Conservation (phyloP, 2,797 vertebrate species). For the Eulemur rubriventer region DNA sequence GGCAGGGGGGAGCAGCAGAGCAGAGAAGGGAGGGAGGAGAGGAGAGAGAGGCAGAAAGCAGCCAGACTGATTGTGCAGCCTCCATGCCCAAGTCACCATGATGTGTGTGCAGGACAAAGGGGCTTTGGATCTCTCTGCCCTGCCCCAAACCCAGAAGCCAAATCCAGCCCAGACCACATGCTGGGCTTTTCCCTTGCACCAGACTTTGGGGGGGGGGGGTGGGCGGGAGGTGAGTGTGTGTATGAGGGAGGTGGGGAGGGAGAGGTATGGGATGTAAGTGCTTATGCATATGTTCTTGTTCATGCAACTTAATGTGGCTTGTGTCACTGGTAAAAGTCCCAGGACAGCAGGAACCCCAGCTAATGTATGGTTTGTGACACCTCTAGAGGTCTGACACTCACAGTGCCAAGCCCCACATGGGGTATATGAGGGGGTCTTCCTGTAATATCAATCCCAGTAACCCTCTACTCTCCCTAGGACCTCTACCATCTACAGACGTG, state of each 20-base stretch:
- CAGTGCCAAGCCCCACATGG: neutral
- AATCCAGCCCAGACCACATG: neutral
- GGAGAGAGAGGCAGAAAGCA: neutral
- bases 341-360: neutral
- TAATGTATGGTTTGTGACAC: neutral
- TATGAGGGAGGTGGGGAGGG: accelerated
- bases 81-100: neutral
- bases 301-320: neutral
- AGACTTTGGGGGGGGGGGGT: neutral
- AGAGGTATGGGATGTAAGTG: neutral
- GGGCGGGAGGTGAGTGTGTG: neutral
- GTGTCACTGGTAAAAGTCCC: neutral
- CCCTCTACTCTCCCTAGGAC: neutral
- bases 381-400: neutral
- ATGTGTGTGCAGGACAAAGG: neutral
- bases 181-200: neutral
- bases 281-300: neutral
- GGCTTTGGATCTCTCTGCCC: neutral
- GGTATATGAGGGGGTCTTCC: neutral
- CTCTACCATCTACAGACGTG: neutral
- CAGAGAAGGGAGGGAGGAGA: neutral
- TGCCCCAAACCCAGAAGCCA: neutral
- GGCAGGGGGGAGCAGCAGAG: neutral
- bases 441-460: neutral
- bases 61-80: neutral